Evolutionary conservation across 2,888 invertebrate species (phyloP).

Genomic region (Agriopis aurantiaria): DNA sequence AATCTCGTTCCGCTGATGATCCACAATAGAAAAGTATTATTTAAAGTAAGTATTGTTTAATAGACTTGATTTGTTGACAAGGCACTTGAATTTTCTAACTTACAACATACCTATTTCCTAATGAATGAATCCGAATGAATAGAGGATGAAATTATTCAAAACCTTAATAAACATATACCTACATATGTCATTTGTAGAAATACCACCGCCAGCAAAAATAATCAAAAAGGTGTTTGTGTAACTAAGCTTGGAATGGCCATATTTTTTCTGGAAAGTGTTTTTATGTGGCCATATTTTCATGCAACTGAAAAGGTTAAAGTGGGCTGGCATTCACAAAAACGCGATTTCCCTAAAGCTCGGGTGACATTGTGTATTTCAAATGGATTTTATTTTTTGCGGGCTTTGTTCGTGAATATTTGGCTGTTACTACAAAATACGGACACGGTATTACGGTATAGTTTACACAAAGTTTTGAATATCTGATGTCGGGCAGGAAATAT

Average conservation of each 20-base stretch:
- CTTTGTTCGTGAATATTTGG: constrained; percentile 5
- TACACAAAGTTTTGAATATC: background rate
- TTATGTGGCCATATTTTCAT: constrained; percentile 47
- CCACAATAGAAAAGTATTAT: too few species aligned
- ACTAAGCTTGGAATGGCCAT: constrained; percentile 40
- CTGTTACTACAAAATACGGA: constrained; percentile 17
- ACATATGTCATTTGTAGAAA: too few species aligned
- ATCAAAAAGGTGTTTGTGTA: constrained; percentile 27
- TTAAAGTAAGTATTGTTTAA: too few species aligned
- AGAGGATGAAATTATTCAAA: too few species aligned
- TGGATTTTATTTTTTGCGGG: constrained; percentile 38
- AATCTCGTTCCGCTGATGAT: too few species aligned
- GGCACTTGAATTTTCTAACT: too few species aligned
- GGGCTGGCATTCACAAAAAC: constrained; percentile 42
- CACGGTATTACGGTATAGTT: constrained; percentile 2
- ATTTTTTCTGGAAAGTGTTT: constrained; percentile 42
- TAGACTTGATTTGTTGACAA: too few species aligned
- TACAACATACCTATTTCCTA: too few species aligned
- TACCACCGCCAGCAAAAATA: background rate
- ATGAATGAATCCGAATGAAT: too few species aligned
- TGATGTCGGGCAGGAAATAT: background rate
- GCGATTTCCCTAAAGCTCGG: constrained; percentile 41
- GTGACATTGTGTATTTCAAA: constrained; percentile 38
- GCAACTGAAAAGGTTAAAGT: constrained; percentile 45
- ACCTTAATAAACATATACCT: too few species aligned